phyloP scores from a whole-genome alignment of 1,140 invertebrate species.

The Triops cancriformis region DNA sequence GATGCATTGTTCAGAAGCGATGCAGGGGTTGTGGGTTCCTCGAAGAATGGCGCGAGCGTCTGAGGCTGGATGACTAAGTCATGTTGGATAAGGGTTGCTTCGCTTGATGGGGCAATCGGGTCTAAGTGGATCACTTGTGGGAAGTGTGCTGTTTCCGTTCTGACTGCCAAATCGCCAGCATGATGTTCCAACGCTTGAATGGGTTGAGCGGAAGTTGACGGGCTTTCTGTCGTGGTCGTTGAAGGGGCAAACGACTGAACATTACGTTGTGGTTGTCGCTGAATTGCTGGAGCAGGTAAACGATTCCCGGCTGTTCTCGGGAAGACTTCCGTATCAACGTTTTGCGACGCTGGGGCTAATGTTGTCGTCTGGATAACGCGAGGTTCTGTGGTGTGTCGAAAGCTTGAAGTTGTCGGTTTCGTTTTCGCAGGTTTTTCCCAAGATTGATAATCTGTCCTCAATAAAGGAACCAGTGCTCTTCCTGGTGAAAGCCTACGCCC shows the following conservation, averaged over 20 bases:
- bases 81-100: neutral
- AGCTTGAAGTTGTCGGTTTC: neutral
- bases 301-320: neutral
- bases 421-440: neutral
- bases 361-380: neutral
- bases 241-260: neutral
- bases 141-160: neutral
- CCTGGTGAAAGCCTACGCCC: neutral
- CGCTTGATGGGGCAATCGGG: neutral
- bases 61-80: neutral
- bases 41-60: neutral
- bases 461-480: neutral
- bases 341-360: neutral
- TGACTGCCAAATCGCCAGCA: neutral
- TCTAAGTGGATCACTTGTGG: neutral
- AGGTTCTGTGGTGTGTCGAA: neutral
- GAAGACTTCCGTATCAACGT: neutral
- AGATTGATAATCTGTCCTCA: neutral
- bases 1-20: neutral
- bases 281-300: neutral
- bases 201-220: neutral
- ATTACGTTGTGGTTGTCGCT: neutral
- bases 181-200: neutral
- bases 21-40: neutral
- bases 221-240: neutral